Evolutionary conservation across 2,113 vertebrate species (phyloP).

Genomic region (cattle (Bos taurus)): ARS-UCD2.0 NC_037336.1:96244501-96245000

Average conservation of each 20-base stretch:
- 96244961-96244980: neutral
- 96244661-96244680: neutral
- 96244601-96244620: neutral
- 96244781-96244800: neutral
- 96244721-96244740: neutral
- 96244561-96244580: neutral
- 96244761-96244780: neutral
- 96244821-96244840: neutral
- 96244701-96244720: neutral
- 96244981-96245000: neutral
- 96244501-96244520: neutral
- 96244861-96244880: neutral
- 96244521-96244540: accelerated
- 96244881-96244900: neutral
- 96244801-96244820: neutral
- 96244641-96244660: neutral
- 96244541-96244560: neutral
- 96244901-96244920: neutral
- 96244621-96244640: neutral
- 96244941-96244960: neutral
- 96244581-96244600: neutral
- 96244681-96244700: neutral
- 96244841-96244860: too few relatives aligned
- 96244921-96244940: neutral
- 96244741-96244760: accelerated